Base-by-base conservation (phyloP, 92 coral and sea anemone species). In the Epizoanthus scotinus region DNA sequence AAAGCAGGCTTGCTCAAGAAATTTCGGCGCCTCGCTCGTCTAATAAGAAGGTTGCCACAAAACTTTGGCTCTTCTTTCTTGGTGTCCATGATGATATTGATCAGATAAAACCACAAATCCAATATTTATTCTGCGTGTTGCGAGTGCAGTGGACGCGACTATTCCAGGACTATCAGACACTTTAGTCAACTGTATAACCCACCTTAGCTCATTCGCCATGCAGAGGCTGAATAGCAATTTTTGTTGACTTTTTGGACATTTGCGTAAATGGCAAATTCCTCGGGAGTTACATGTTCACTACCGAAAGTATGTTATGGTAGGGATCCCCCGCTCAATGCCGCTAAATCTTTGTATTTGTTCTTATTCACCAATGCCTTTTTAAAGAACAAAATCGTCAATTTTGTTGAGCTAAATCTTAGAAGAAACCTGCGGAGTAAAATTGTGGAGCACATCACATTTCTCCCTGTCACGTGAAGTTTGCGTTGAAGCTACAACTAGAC, bases 21-120 rank as follows among this genome's bases (percentile, higher is more conserved):
- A 66, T 94, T 92, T 6, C 91, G 82, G 69, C 92, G 84, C 62
- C 77, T 92, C 12, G 85, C 63, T 38, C 91, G 90, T 67, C 92
- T 83, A 24, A 90, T 91, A 28, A 92, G 87, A 54, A 92, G 78
- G 50, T 92, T 92, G 2, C 97, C 97, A 29, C 97, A 92, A 78
- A 90, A 92, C 69, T 75, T 90, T 38, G 97, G 91, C 26, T 81
- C 19, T 55, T 71, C 81, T 49, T 73, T 79, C 25, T 73, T 80
- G 9, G 69, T 22, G 54, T 90, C 91, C 90, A 84, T 86, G 0
- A 66, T 54, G 81, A n/a, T 27, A 28, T 13, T 53, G 29, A 10
- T 21, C 31, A 14, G n/a, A 20, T 82, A n/a, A n/a, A n/a, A n/a
- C n/a, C n/a, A n/a, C 58, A 49, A 7, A 17, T 59, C 34, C 10